Conservation (phyloP, 1,140 invertebrate species). For the Acromyrmex echinatior region DNA sequence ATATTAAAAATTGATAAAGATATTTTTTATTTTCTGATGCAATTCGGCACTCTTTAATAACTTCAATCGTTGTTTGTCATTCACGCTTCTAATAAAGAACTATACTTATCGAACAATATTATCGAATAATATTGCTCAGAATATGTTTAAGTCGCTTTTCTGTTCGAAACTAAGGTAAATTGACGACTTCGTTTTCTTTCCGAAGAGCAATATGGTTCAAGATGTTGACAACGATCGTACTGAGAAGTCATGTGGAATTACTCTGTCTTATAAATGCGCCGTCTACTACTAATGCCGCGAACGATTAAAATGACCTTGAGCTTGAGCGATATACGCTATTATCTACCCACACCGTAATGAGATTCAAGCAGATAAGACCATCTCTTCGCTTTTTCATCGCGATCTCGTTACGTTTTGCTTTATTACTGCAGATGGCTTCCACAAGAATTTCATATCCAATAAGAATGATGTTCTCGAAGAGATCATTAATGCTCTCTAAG, state of each 20-base stretch:
- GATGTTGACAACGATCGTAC: conserved; percentile 18
- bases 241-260: conserved; percentile 41
- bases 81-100: not conserved
- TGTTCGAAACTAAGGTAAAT: not conserved
- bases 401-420: not conserved
- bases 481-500: not conserved
- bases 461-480: not conserved
- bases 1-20: too few species aligned
- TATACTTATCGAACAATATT: too few species aligned
- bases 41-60: conserved; percentile 16
- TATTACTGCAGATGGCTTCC: not conserved
- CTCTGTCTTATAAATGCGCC: conserved; percentile 58
- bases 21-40: not conserved
- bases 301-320: conserved; percentile 66
- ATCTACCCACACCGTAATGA: conserved; percentile 56
- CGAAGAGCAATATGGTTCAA: not conserved
- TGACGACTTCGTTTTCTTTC: not conserved
- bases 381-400: not conserved
- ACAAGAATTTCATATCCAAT: not conserved
- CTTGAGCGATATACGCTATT: conserved; percentile 64
- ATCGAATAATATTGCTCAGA: not conserved
- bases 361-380: conserved; percentile 6
- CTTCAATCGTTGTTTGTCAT: not conserved
- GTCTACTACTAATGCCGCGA: not conserved
- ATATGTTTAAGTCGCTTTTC: not conserved